Base-by-base conservation (phyloP, 2,797 vertebrate genomes). In the Chelon labrosus region DNA sequence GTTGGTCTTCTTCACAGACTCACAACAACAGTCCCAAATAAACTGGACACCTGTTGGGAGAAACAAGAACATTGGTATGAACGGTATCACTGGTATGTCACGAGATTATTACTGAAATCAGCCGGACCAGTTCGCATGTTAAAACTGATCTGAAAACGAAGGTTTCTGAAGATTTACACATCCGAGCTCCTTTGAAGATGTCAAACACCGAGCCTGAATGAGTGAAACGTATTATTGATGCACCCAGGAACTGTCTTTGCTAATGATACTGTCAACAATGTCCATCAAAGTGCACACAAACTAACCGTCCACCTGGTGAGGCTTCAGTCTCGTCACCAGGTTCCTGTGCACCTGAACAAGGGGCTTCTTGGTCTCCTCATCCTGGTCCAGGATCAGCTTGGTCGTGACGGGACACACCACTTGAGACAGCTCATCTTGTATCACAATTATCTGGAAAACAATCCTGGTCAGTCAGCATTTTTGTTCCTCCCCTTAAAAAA, bases 11-110 rank as follows among this genome's bases (percentile, higher is more conserved):
- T 94, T 96, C 55, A 99, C 91, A 80, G 98, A 98, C 86, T 99
- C 98, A 93, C 97, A 99, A 53, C 97, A 98, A 76, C 95, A 97
- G 93, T 99, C 96, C 98, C 98, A 99, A 91, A 99, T 97, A 88
- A 99, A 99, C 89, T 97, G 96, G 78, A 99, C 96, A 83, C 98
- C 98, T 99, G 85, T 75, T 10, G 31, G 54, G 7, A 60, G 71
- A 10, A n/a, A 46, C 54, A 35, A 62, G 10, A 47, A 59, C 7
- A 27, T 1, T 1, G 14, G 5, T 0, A 25, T 31, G 4, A 31
- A 31, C 31, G 5, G 31, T 31, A 31, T 31, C 31, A 46, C 16
- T 17, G 44, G 3, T 19, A 17, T 19, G 17, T 47, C 42, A 44
- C 14, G 16, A 5, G 1, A 0, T 7, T 16, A 7, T 7, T 11